Evolutionary conservation across 1,140 invertebrate species (phyloP), one percentile per base, ranked within the genome.

Genomic region (Elymnias hypermnestra): DNA sequence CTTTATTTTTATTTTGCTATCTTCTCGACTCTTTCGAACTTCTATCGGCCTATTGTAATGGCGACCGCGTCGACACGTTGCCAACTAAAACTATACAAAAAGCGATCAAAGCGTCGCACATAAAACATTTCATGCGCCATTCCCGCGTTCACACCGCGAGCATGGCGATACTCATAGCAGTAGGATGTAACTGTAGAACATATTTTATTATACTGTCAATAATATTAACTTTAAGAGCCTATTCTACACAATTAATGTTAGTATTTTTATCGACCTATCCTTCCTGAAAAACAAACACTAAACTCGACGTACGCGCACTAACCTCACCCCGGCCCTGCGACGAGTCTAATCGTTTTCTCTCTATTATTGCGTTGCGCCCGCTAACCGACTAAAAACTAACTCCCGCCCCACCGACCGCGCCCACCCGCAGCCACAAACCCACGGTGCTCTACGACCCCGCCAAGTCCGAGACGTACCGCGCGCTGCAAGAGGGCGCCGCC

Each of bases 401-500:
- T 63, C 46, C 68, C 65, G 56, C 53, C 58, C 67, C 51, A 26
- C 29, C 45, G 55, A 25, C 29, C 33, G 54, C 63, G 67, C n/a
- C n/a, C n/a, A 43, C 29, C 41, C 28, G 51, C 69, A 77, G 88
- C 68, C 87, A 88, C 81, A 93, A 91, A 89, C 91, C 90, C 84
- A 91, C 92, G 57, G 81, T 91, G 61, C 89, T 90, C 64, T 95
- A 92, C 87, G 93, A 95, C 88, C 94, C 94, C 53, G 91, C 92
- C 75, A 92, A 93, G 85, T 94, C 93, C 72, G 94, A 95, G 76
- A 94, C 94, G 14, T 94, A 91, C 89, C 93, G 92, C 87, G 93
- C 92, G 62, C 89, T 95, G 28, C 92, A 94, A 84, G 93, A 95
- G 79, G 90, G 92, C 53, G 88, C 89, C 21, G 89, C 89, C 25